Base-by-base conservation (phyloP, 2,113 vertebrate genomes). In the Camelus bactrianus region DNA sequence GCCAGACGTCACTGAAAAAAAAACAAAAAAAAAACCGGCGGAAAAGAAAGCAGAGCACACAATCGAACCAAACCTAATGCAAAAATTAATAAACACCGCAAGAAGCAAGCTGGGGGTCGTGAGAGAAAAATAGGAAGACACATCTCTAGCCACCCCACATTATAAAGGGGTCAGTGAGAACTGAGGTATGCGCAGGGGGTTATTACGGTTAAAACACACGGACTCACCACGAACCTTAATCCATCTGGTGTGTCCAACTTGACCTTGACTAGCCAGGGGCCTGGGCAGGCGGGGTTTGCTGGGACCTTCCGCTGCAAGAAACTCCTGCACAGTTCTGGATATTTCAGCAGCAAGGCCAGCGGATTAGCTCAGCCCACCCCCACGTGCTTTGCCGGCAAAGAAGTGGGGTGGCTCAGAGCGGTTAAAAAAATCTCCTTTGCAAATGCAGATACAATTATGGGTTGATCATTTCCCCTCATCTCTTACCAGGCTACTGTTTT, bases 331-430 rank as follows among this genome's bases (percentile, higher is more conserved):
- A 1, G 64, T 98, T 97, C 91, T 95, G 94, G 97, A 88, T 94
- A 95, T 97, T 98, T 76, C 86, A 95, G 96, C 97, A 97, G 96
- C 94, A 94, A 98, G 96, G 95, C 94, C 96, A 84, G 97, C 81
- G 88, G 56, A 96, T 73, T 88, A 95, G 97, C 97, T 96, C 97
- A 90, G 95, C 92, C 95, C 95, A 94, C 96, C 93, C 91, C 96
- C 93, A 97, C 97, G 85, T 82, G 87, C 90, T 95, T 97, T 97
- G 96, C 95, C 96, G 97, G 96, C 95, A 95, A 97, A 97, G 97
- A 94, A 93, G 90, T 93, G 87, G 93, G 97, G 77, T 93, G 92
- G 50, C 81, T 97, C 91, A 94, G 95, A 98, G 94, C 97, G 84
- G 98, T 98, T 98, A 73, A 67, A 86, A 82, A 93, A 95, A 98